phyloP scores from a whole-genome alignment of 2,888 invertebrate species.

The Drosophila pegasa region DNA sequence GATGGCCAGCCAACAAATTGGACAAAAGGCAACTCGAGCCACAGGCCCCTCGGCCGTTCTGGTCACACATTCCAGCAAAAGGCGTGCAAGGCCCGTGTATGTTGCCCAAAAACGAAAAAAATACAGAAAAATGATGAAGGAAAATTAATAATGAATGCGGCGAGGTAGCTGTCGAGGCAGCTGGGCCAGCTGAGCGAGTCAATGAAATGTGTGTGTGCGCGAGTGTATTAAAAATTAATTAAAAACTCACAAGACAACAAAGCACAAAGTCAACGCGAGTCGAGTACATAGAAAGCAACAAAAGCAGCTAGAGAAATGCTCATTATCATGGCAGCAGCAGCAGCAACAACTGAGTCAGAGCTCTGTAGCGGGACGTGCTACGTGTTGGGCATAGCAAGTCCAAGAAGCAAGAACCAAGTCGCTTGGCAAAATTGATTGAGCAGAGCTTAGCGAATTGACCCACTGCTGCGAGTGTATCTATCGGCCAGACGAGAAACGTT shows the following conservation, averaged over 20 bases:
- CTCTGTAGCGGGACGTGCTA: conserved; percentile 39
- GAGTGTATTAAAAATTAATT: conserved; percentile 68
- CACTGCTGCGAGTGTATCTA: conserved; percentile 48
- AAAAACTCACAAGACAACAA: conserved; percentile 38
- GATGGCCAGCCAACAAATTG: conserved; percentile 57
- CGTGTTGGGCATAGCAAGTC: conserved; percentile 55
- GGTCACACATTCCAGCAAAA: conserved; percentile 47
- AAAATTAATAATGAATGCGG: conserved; percentile 36
- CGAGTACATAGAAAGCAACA: conserved; percentile 35
- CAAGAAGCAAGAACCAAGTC: conserved; percentile 44
- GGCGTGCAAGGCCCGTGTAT: conserved; percentile 45
- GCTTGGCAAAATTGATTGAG: conserved; percentile 66
- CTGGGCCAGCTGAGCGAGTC: conserved; percentile 33
- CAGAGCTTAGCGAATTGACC: conserved; percentile 61
- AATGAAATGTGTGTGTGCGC: conserved; percentile 42
- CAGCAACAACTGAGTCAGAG: conserved; percentile 2
- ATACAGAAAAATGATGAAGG: conserved; percentile 4
- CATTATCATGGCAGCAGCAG: conserved; percentile 52
- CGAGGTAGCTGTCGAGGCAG: conserved; percentile 6
- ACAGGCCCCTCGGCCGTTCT: conserved; percentile 1
- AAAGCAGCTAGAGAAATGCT: conserved; percentile 68
- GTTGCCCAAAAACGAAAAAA: conserved; percentile 15
- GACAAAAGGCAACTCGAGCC: conserved; percentile 17
- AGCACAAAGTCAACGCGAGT: conserved; percentile 6
- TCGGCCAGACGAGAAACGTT: conserved; percentile 38